Evolutionary conservation across 2,888 invertebrate species (phyloP).

Genomic region (Dermolepida albohirtum): DNA sequence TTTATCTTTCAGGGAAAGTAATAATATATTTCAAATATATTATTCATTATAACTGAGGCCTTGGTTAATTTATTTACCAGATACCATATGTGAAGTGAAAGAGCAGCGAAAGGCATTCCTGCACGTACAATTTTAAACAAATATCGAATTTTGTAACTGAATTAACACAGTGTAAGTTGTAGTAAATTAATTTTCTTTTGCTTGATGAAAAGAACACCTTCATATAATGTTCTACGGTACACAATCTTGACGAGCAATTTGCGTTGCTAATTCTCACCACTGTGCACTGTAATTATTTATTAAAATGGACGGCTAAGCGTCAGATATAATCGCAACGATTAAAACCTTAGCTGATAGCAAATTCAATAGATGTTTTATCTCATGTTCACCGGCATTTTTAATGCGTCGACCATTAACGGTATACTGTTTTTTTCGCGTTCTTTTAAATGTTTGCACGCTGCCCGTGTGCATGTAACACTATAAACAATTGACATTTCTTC

Average conservation of each 20-base stretch:
- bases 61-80: too few relatives aligned
- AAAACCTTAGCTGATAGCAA: slow-evolving; percentile 29
- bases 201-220: background rate
- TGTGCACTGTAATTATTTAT: slow-evolving; percentile 24
- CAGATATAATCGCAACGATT: slow-evolving; percentile 23
- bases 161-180: too few relatives aligned
- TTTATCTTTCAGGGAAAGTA: too few relatives aligned
- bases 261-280: slow-evolving; percentile 17
- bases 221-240: background rate
- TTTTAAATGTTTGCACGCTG: slow-evolving; percentile 27
- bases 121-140: too few relatives aligned
- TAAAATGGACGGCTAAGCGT: slow-evolving; percentile 27
- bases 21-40: too few relatives aligned
- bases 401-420: slow-evolving; percentile 26
- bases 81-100: too few relatives aligned
- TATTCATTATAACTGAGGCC: too few relatives aligned
- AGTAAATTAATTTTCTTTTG: slow-evolving; percentile 5
- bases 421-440: slow-evolving; percentile 22
- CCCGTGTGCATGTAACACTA: slow-evolving; percentile 5
- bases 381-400: slow-evolving; percentile 27
- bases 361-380: slow-evolving; percentile 25
- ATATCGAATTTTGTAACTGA: too few relatives aligned
- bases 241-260: background rate
- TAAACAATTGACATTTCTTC: slow-evolving; percentile 35
- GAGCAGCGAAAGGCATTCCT: too few relatives aligned